phyloP scores from a whole-genome alignment of 2,888 invertebrate genomes.

The Orchesella flavescens region DNA sequence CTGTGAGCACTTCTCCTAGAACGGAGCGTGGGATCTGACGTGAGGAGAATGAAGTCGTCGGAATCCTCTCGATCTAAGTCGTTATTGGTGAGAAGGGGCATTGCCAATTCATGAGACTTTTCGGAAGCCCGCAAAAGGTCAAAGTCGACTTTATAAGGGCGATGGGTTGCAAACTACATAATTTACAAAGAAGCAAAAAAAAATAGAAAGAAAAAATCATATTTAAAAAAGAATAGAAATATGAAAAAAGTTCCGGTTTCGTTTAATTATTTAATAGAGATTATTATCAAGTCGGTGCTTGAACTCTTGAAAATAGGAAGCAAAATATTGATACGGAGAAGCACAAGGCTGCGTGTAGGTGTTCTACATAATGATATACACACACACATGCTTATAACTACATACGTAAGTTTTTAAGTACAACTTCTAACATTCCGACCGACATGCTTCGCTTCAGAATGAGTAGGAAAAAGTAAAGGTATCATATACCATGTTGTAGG shows the following conservation, averaged over 20 bases:
- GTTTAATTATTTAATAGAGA: no score
- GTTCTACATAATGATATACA: background rate
- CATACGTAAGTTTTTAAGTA: no score
- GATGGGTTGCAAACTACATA: constrained; percentile 48
- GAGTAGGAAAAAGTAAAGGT: no score
- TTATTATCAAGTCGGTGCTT: constrained; percentile 7
- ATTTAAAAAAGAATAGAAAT: constrained; percentile 2
- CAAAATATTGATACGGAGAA: background rate
- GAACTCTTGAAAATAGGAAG: constrained; percentile 8
- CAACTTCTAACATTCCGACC: no score
- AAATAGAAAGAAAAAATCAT: constrained; percentile 37
- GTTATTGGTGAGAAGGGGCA: constrained; percentile 39
- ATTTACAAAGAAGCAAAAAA: constrained; percentile 25
- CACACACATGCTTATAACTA: no score
- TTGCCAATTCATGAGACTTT: constrained; percentile 44
- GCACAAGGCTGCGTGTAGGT: background rate
- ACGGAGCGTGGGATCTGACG: constrained; percentile 39
- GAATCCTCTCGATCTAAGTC: constrained; percentile 20
- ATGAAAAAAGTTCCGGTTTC: background rate
- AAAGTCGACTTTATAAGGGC: constrained; percentile 52
- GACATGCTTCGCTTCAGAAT: no score
- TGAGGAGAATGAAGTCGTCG: background rate
- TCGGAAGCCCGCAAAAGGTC: constrained; percentile 46
- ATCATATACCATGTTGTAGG: no score
- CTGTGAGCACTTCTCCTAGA: constrained; percentile 6